phyloP scores from a whole-genome alignment of 2,888 invertebrate species.

The Seladonia tumulorum region DNA sequence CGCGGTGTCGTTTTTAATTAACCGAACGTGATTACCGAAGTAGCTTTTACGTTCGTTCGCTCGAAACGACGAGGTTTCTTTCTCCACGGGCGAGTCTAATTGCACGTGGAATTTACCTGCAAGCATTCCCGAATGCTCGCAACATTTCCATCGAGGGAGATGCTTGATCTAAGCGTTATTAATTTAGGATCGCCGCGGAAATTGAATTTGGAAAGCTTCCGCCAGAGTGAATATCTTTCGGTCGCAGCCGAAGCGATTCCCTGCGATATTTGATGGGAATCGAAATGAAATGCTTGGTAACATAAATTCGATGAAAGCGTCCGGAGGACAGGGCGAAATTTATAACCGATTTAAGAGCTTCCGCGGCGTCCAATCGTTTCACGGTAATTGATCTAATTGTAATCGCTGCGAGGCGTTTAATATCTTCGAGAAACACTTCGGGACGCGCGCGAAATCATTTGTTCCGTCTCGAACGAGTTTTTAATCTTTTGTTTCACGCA shows the following conservation, averaged over 20 bases:
- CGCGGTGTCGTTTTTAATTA: neutral
- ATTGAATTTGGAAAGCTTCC: neutral
- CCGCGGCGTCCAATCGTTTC: neutral
- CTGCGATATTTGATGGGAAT: neutral
- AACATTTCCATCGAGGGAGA: neutral
- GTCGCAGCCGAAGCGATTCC: neutral
- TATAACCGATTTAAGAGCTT: neutral
- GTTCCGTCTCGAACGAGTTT: no score
- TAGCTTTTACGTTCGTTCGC: neutral
- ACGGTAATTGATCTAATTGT: neutral
- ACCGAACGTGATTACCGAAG: neutral
- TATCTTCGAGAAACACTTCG: neutral
- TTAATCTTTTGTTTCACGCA: no score
- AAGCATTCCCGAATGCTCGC: neutral
- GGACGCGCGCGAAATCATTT: neutral
- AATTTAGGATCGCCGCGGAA: neutral
- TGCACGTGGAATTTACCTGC: neutral
- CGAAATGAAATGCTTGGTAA: conserved; percentile 4
- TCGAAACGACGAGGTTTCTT: no score
- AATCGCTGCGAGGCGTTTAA: neutral
- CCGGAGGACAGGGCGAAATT: neutral
- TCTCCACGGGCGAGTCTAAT: neutral
- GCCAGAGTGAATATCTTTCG: neutral
- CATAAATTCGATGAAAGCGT: neutral
- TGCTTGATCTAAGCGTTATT: neutral